Evolutionary conservation across 2,797 vertebrate species (phyloP).

Genomic region (Amazona finschi): DNA sequence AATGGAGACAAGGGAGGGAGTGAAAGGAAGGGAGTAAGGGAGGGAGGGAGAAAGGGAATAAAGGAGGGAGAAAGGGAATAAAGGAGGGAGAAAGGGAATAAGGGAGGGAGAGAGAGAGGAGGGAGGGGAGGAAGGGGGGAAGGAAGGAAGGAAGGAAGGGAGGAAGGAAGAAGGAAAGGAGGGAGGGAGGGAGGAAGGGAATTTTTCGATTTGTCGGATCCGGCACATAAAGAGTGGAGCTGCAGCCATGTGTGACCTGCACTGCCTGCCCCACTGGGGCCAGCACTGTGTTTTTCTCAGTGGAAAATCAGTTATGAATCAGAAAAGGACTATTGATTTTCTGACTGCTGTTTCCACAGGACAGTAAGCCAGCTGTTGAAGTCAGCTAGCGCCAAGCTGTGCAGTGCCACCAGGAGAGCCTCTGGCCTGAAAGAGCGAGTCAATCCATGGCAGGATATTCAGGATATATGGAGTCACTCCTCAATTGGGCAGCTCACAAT

Average conservation of each 20-base stretch:
- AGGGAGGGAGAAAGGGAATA: too few species aligned
- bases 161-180: not conserved
- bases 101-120: too few species aligned
- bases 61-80: not conserved
- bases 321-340: conserved; percentile 58
- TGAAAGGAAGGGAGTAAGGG: not conserved
- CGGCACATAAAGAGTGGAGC: not conserved
- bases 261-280: not conserved
- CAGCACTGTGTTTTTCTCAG: not conserved
- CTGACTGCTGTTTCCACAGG: not conserved
- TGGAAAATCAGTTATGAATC: conserved; percentile 70
- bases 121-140: not conserved
- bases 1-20: not conserved
- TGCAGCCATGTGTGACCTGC: not conserved
- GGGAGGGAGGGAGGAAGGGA: not conserved
- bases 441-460: not conserved
- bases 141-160: not conserved
- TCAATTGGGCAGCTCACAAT: not conserved
- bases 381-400: not conserved
- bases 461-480: not conserved
- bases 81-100: not conserved
- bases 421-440: not conserved
- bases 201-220: not conserved
- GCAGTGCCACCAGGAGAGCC: not conserved
- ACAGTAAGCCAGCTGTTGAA: not conserved